A percentile compares a stretch with the other conserved stretches of the same genome.
Conservation (phyloP, 2,888 invertebrate species). For the Dyspetes luteomarginatus region DNA sequence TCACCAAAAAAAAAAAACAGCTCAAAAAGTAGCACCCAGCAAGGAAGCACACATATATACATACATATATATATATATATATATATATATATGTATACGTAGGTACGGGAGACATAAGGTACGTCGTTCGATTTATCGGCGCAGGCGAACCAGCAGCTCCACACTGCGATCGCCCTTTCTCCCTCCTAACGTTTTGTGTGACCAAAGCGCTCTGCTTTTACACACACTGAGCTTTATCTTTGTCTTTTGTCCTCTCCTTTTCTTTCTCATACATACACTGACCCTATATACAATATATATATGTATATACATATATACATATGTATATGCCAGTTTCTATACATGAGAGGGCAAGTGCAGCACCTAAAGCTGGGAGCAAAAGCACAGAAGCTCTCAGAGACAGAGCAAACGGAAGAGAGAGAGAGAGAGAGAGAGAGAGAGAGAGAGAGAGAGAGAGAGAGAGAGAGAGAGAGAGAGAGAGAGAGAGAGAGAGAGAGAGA, state of each 20-base stretch:
- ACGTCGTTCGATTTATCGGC: conserved; percentile 65
- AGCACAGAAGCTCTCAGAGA: background rate
- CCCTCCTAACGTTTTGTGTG: conserved; percentile 15
- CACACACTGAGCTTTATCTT: conserved; percentile 24
- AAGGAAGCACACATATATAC: conserved; percentile 32
- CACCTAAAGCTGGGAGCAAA: background rate
- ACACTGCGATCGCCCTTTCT: conserved; percentile 14
- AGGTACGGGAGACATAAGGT: conserved; percentile 35
- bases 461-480: conserved; percentile 26
- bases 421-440: background rate
- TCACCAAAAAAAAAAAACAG: conserved; percentile 18
- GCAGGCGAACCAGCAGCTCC: conserved; percentile 59
- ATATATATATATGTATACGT: conserved; percentile 12
- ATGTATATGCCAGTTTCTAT: conserved; percentile 6
- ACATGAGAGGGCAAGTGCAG: background rate
- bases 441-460: conserved; percentile 7
- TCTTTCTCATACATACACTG: background rate
- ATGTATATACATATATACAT: background rate
- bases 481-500: background rate
- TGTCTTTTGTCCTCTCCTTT: conserved; percentile 26
- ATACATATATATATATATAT: conserved; percentile 11
- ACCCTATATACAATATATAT: background rate
- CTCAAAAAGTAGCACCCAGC: conserved; percentile 20
- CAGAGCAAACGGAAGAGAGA: background rate
- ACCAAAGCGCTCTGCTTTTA: conserved; percentile 29